These are phyloP conservation scores for Thalassoma bifasciatum DNA, from an alignment of 2,113 vertebrate species.

Conservation along the genomic window DNA sequence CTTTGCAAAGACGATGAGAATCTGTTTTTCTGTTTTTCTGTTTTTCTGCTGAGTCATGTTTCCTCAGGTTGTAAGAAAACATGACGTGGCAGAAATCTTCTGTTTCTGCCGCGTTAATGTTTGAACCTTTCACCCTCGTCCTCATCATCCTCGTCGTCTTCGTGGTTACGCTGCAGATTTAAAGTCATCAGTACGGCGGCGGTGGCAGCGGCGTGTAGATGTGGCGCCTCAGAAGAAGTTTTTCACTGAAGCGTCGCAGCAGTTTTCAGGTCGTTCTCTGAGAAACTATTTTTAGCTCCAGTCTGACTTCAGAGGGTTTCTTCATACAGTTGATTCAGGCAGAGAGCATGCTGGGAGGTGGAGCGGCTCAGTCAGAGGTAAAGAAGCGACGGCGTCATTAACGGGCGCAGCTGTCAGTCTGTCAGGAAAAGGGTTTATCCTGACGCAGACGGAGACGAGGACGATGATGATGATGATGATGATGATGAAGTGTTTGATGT, in stretches of 20 bases:
- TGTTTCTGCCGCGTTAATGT: too few relatives aligned
- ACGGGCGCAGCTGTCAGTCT: neutral
- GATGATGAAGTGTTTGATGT: too few relatives aligned
- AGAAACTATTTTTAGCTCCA: slow-evolving; percentile 22
- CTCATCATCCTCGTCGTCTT: too few relatives aligned
- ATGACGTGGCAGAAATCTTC: too few relatives aligned
- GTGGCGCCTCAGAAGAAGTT: neutral
- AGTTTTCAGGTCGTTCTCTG: neutral
- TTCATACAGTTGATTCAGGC: neutral
- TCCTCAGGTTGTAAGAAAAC: too few relatives aligned
- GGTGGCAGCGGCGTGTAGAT: neutral
- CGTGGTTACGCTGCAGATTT: too few relatives aligned
- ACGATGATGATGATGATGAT: too few relatives aligned
- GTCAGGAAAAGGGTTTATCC: rapidly evolving
- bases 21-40: too few relatives aligned
- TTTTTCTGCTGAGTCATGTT: too few relatives aligned
- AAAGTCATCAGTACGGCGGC: too few relatives aligned
- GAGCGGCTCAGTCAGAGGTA: neutral
- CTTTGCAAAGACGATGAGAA: too few relatives aligned
- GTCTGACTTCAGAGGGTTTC: neutral
- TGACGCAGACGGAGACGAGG: neutral
- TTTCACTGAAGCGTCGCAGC: neutral
- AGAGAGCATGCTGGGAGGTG: slow-evolving; percentile 37
- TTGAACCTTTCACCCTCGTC: too few relatives aligned
- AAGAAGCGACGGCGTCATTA: neutral